Evolutionary conservation across 2,113 vertebrate species (phyloP), one percentile per base, ranked within the genome.

Genomic region (Etheostoma spectabile): DNA sequence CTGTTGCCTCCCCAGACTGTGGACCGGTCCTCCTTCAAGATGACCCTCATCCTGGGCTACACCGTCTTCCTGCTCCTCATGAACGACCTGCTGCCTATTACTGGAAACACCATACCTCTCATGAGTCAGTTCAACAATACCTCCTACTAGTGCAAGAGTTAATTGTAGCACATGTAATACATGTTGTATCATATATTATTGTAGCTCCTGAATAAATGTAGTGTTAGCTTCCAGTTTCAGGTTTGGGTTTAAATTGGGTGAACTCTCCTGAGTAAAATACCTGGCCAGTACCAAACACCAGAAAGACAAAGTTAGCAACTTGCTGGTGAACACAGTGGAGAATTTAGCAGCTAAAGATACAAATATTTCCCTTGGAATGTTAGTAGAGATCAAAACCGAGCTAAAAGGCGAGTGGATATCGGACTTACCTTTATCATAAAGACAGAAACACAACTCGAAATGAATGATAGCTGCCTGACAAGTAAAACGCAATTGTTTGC

Each of bases 31-130:
- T 80, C 93, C n/a, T 96, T 96, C 71, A 96, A 96, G 92, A 96
- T 96, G 91, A 96, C 95, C 1, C 92, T 96, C n/a, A 95, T 96
- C 59, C 82, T 96, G 84, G 96, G 95, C 70, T 96, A 96, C 91
- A 95, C 94, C 0, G 91, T 96, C 51, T 96, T 96, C 86, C 90
- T 96, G 80, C 93, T 96, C 86, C 93, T 95, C 66, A 95, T 95
- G 94, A 96, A 95, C 4, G 87, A 96, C 80, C 56, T 96, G 74
- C 89, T 96, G 59, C 95, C 96, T 0, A 33, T 89, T 71, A 96
- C 93, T 0, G 94, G 94, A 75, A 89, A 92, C 79, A 88, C 78
- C 69, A 93, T 91, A 24, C 92, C 94, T 0, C 88, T 95, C 19
- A 92, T 95, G 82, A 95, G 94, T 95, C 48, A 88, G 91, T 76